Percentiles rank a stretch among this genome's conserved stretches.
These are phyloP conservation scores for Colistium nudipinnis DNA, from an alignment of 2,113 vertebrate species.

Conservation along the genomic window DNA sequence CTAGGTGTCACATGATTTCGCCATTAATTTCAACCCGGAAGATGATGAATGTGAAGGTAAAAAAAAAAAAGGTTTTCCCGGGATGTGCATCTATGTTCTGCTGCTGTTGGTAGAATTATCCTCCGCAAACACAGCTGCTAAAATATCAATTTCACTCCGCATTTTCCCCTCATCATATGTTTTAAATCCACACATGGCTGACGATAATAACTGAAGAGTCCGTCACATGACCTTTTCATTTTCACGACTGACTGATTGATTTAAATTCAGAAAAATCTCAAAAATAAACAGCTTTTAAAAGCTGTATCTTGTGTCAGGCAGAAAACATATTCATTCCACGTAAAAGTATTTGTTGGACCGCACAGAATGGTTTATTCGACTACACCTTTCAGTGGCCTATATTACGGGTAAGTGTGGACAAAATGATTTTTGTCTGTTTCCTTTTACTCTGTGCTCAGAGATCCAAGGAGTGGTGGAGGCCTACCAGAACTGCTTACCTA, in stretches of 20 bases:
- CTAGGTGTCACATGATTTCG: slow-evolving; percentile 96
- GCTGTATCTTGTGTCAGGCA: background rate
- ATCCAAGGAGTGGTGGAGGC: slow-evolving; percentile 97
- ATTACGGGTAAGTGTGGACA: slow-evolving; percentile 11
- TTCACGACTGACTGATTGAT: no score
- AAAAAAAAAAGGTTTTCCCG: background rate
- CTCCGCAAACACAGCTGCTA: background rate
- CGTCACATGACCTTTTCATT: no score
- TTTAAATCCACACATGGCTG: no score
- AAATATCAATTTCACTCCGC: background rate
- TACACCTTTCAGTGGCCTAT: slow-evolving; percentile 4
- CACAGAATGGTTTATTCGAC: background rate
- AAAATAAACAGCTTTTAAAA: no score
- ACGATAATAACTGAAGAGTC: no score
- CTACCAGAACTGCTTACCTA: slow-evolving; percentile 94
- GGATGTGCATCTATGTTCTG: slow-evolving; percentile 12
- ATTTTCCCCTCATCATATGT: background rate
- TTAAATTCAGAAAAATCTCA: no score
- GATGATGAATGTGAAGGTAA: slow-evolving; percentile 96
- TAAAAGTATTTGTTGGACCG: background rate
- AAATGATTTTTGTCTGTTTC: slow-evolving; percentile 13
- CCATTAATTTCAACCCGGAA: slow-evolving; percentile 95
- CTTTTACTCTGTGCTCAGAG: slow-evolving; percentile 73
- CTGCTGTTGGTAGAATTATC: slow-evolving; percentile 10
- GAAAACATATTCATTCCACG: slow-evolving; percentile 1